Evolutionary conservation across 2,113 vertebrate genomes (phyloP).

Genomic region (Scomber scombrus): DNA sequence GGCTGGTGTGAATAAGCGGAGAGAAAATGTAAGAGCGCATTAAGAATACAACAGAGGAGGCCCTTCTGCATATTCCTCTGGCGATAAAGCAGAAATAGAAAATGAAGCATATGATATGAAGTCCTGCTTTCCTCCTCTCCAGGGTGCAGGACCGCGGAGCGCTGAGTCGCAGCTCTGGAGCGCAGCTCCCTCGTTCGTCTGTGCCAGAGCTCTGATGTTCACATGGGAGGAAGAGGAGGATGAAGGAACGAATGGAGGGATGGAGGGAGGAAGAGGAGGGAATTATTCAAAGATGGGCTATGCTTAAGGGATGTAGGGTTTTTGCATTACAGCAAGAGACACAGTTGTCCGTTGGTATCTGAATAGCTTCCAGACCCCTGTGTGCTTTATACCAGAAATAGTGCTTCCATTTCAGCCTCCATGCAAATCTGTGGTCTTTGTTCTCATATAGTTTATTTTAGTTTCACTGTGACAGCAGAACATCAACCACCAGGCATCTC

Average conservation of each 20-base stretch:
- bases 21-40: conserved; percentile 61
- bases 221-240: conserved; percentile 55
- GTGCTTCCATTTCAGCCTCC: conserved; percentile 27
- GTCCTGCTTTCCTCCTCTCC: conserved; percentile 71
- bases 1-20: conserved; percentile 44
- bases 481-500: neutral
- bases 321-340: conserved; percentile 39
- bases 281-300: conserved; percentile 67
- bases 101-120: conserved; percentile 65
- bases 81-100: conserved; percentile 71
- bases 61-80: conserved; percentile 66
- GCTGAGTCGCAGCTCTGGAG: conserved; percentile 55
- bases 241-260: conserved; percentile 31
- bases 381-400: conserved; percentile 31
- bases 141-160: conserved; percentile 52
- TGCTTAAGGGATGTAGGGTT: conserved; percentile 60
- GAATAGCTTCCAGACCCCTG: conserved; percentile 39
- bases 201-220: conserved; percentile 73
- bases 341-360: conserved; percentile 33
- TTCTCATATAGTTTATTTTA: conserved; percentile 11
- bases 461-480: conserved; percentile 6
- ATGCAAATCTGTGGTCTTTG: conserved; percentile 49
- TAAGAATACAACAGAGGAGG: conserved; percentile 75
- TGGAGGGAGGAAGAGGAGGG: conserved; percentile 31
- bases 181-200: conserved; percentile 43